Base-by-base conservation (phyloP, 2,888 invertebrate genomes). In the Smittia aterrima region DNA sequence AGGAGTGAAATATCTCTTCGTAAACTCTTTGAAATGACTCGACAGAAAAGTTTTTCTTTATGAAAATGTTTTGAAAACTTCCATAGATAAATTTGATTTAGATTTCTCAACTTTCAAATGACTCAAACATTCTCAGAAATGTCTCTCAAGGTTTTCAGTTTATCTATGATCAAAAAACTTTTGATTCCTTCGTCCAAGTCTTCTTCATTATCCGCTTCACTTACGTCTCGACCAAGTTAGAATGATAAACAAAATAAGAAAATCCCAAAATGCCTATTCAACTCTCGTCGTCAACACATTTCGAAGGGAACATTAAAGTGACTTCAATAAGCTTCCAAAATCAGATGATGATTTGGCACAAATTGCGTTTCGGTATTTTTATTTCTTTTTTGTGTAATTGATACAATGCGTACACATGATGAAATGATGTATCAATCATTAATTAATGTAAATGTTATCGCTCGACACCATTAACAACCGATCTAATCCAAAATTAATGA, bases 401-500 rank as follows among this genome's bases (percentile, higher is more conserved):
- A 64, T 64, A 64, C 64, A 64, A 64, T 27, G n/a, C 11, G 16
- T 13, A 20, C 64, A 24, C 64, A 64, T n/a, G 24, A 53, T 16
- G n/a, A 53, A 9, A 62, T 62, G 62, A 64, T 64, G 64, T 64
- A 64, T 64, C 64, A 64, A 64, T 64, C 64, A 64, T 64, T 64
- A 64, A 64, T 64, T 64, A 64, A 64, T 64, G 64, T 18, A 22
- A 58, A 58, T 58, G 20, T 58, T 58, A 58, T 58, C 64, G 64
- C 13, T 16, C 25, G 64, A 64, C 24, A 64, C 27, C n/a, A 64
- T 27, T 24, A 64, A 64, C n/a, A 27, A 13, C n/a, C 18, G 11
- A 25, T 64, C 64, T 27, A 64, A 64, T 64, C 64, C 64, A 6
- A 64, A 64, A 64, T 64, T 64, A 64, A 64, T 64, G 64, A 64